These are phyloP conservation scores for Ammodytes dubius DNA, from an alignment of 2,113 vertebrate genomes.

Conservation along the genomic window DNA sequence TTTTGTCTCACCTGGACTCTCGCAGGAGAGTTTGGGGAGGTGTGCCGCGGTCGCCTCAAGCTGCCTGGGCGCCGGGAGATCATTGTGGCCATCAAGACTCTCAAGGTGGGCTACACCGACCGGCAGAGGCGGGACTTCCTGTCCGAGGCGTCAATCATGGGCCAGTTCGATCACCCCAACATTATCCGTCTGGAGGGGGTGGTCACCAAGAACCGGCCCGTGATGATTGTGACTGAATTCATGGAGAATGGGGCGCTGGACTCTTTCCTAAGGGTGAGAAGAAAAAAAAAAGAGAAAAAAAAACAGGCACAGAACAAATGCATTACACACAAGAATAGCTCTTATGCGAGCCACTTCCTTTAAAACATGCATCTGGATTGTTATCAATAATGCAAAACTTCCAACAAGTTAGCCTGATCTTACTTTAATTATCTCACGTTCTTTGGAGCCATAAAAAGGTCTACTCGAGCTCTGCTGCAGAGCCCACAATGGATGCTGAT, in stretches of 20 bases:
- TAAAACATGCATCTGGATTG: slow-evolving; percentile 5
- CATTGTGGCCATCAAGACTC: slow-evolving; percentile 98
- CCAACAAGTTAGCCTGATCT: slow-evolving; percentile 37
- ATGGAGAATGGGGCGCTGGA: slow-evolving; percentile 99
- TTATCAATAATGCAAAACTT: slow-evolving; percentile 21
- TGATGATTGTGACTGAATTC: slow-evolving; percentile 99
- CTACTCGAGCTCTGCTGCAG: slow-evolving; percentile 37
- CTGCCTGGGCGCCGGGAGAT: slow-evolving; percentile 95
- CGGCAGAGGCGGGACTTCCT: slow-evolving; percentile 97
- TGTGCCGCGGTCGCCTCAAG: slow-evolving; percentile 95
- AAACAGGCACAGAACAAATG: background rate
- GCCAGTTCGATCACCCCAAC: slow-evolving; percentile 98
- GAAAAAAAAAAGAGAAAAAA: no score
- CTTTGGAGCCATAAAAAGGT: slow-evolving; percentile 45
- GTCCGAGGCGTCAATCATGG: slow-evolving; percentile 98
- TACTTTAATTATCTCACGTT: slow-evolving; percentile 50
- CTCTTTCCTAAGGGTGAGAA: slow-evolving; percentile 95
- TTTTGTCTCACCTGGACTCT: slow-evolving; percentile 70
- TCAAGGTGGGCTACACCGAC: slow-evolving; percentile 98
- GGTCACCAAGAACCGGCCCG: slow-evolving; percentile 97
- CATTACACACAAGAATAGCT: slow-evolving; percentile 1
- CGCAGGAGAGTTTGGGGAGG: slow-evolving; percentile 97
- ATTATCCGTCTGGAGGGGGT: slow-evolving; percentile 98
- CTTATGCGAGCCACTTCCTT: background rate
- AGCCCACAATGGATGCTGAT: slow-evolving; percentile 6